Evolutionary conservation across 92 coral and sea anemone genomes (phyloP).

Genomic region (Phenganax stokvisi): DNA sequence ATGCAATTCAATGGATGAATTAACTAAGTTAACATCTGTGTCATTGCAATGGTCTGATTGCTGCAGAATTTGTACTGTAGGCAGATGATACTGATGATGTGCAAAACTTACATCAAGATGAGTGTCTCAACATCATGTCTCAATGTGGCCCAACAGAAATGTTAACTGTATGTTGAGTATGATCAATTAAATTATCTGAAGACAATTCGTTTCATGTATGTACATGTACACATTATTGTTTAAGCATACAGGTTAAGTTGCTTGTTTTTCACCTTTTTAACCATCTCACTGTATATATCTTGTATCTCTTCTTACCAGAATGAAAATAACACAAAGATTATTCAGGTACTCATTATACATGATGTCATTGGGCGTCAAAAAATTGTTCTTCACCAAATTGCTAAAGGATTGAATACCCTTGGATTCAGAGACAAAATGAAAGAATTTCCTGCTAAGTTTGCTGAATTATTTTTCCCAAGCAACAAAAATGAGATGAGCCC

Average conservation of each 20-base stretch:
- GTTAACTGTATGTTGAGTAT: constrained; percentile 35
- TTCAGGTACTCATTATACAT: constrained; percentile 44
- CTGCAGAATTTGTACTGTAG: not conserved
- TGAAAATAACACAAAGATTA: constrained; percentile 47
- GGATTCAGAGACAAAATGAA: constrained; percentile 31
- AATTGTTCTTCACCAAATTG: constrained; percentile 39
- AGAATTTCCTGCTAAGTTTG: constrained; percentile 14
- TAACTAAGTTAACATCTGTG: too few relatives aligned
- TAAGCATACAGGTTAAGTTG: too few relatives aligned
- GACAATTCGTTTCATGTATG: not conserved
- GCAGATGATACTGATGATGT: constrained; percentile 39
- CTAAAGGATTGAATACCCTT: constrained; percentile 29
- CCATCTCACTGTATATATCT: not conserved
- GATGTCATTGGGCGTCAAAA: constrained; percentile 53
- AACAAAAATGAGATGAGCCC: constrained; percentile 27
- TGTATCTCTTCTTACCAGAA: constrained; percentile 3
- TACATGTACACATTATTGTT: too few relatives aligned
- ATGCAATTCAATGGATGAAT: too few relatives aligned
- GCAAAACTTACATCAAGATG: constrained; percentile 22
- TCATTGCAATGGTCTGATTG: too few relatives aligned
- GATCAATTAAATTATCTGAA: not conserved
- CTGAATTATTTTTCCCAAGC: constrained; percentile 30
- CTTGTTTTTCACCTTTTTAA: too few relatives aligned
- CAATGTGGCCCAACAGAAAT: constrained; percentile 48
- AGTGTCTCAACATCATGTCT: constrained; percentile 34